Evolutionary conservation across 2,888 invertebrate species (phyloP).

Genomic region (Cantharis rustica): DNA sequence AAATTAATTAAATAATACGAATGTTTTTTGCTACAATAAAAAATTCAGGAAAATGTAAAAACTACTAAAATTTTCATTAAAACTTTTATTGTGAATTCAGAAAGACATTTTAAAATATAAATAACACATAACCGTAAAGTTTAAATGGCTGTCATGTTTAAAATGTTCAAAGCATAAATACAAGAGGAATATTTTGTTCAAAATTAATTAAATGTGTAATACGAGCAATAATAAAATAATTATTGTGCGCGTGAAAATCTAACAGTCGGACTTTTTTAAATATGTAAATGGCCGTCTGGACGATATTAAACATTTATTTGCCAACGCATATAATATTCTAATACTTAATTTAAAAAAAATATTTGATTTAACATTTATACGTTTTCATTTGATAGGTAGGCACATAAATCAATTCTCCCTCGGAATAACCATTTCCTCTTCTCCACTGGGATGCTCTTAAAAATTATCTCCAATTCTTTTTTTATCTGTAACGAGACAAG

Average conservation of each 20-base stretch:
- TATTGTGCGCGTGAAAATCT: background rate
- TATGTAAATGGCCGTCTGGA: background rate
- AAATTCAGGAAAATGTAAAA: background rate
- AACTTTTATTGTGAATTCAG: background rate
- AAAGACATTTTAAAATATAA: too few relatives aligned
- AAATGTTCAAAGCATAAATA: background rate
- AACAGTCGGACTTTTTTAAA: background rate
- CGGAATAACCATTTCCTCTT: background rate
- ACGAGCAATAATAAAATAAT: background rate
- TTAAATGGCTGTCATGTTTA: background rate
- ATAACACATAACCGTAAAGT: background rate
- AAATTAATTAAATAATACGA: too few relatives aligned
- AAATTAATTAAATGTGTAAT: slow-evolving; percentile 6
- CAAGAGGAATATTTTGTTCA: background rate
- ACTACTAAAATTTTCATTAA: background rate
- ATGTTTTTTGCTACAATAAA: too few relatives aligned
- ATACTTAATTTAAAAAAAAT: background rate
- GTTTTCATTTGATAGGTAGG: background rate
- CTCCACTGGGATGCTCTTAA: background rate
- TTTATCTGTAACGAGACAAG: background rate
- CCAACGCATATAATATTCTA: background rate
- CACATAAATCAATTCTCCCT: background rate
- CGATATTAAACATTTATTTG: background rate
- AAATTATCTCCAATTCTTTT: background rate
- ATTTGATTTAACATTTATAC: background rate